Evolutionary conservation across 2,888 invertebrate genomes (phyloP).

Genomic region (Omphaloscelis lunosa): DNA sequence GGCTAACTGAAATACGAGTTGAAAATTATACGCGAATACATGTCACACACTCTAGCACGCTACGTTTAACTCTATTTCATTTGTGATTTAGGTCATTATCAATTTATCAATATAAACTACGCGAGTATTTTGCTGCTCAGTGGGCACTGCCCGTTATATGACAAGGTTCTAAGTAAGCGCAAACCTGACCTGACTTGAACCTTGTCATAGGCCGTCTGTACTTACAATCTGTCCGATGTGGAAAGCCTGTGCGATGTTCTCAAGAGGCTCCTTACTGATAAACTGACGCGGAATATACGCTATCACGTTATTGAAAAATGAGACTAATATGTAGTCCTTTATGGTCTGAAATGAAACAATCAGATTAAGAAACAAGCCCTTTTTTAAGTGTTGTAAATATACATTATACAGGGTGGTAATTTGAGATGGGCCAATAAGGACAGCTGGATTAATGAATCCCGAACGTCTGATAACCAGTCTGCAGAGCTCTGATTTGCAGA

Average conservation of each 20-base stretch:
- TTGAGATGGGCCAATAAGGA: background rate
- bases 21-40: no score
- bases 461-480: background rate
- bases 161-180: background rate
- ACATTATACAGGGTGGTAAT: background rate
- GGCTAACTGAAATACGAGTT: constrained; percentile 2
- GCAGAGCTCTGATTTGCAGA: no score
- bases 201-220: constrained; percentile 42
- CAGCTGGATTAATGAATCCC: background rate
- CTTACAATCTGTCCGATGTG: constrained; percentile 91
- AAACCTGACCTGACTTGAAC: constrained; percentile 1
- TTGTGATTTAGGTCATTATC: background rate
- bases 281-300: constrained; percentile 86
- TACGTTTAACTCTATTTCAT: constrained; percentile 1
- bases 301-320: constrained; percentile 91
- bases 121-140: background rate
- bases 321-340: constrained; percentile 88
- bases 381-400: background rate
- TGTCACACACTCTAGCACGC: background rate
- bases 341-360: constrained; percentile 73
- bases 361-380: background rate
- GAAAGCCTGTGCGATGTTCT: constrained; percentile 85
- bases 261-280: constrained; percentile 76
- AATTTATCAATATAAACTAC: background rate
- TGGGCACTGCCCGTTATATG: background rate